These are phyloP conservation scores for Microctenopoma steveboyesi DNA, from an alignment of 2,797 vertebrate species.

Conservation along the genomic window DNA sequence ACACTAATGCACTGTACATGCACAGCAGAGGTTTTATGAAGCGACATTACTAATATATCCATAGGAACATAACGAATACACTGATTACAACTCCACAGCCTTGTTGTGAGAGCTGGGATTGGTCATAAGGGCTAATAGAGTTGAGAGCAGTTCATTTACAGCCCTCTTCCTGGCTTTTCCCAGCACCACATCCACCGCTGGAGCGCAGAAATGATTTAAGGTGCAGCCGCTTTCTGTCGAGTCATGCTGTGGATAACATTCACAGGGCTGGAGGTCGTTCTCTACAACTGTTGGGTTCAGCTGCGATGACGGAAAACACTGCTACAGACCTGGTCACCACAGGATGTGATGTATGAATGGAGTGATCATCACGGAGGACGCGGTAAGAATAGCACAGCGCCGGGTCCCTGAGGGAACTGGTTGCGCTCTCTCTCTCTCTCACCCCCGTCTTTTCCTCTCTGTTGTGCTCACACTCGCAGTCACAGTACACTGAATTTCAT, in stretches of 20 bases:
- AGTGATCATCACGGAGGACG: conserved; percentile 42
- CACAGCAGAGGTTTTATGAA: too few relatives aligned
- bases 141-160: conserved; percentile 29
- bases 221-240: conserved; percentile 48
- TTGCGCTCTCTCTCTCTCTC: conserved; percentile 25
- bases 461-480: conserved; percentile 54
- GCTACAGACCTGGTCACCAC: conserved; percentile 6
- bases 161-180: conserved; percentile 36
- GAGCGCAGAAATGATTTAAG: conserved; percentile 47
- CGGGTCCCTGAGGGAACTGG: conserved; percentile 41
- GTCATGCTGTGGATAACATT: conserved; percentile 44
- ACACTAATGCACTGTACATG: too few relatives aligned
- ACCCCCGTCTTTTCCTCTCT: conserved; percentile 29
- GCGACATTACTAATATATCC: too few relatives aligned
- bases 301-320: conserved; percentile 1
- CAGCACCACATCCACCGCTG: conserved; percentile 26
- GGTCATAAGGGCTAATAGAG: too few relatives aligned
- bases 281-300: conserved; percentile 3
- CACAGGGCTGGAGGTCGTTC: conserved; percentile 27
- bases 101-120: too few relatives aligned
- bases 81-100: too few relatives aligned
- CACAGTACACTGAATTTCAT: conserved; percentile 66
- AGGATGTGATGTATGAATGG: conserved; percentile 60
- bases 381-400: conserved; percentile 61
- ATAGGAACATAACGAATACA: too few relatives aligned